Base-by-base conservation (phyloP, 2,113 vertebrate genomes). In the Ia io region DNA sequence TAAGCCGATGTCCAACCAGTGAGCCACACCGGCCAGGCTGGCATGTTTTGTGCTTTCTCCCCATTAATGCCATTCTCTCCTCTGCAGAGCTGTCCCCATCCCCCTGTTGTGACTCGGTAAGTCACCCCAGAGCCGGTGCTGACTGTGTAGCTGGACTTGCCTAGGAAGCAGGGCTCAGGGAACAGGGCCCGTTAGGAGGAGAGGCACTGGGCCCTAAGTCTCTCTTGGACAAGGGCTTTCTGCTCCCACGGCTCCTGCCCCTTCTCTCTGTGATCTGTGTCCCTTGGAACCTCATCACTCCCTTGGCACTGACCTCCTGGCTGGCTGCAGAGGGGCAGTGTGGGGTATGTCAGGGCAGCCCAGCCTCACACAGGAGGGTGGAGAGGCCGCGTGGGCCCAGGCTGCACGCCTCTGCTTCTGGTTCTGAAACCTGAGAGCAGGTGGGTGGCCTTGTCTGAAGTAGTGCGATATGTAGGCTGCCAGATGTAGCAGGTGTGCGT, bases 101-200 rank as follows among this genome's bases (percentile, higher is more conserved):
- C 16, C 30, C 23, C 12, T 17, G 4, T 28, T 18, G 20, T 51
- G 32, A 35, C 7, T 49, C 20, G 9, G 65, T 47, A 71, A 9
- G 5, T 11, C 7, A n/a, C 14, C 16, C 28, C 59, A 17, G 5
- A 35, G 18, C 5, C n/a, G 6, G 42, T 17, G 40, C 61, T 9
- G 5, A 5, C 7, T 0, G 1, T 12, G 18, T 10, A 0, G 7
- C 22, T 6, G 6, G 13, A 20, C 51, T 9, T 25, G 4, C 37
- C 61, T 11, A 0, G 61, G 56, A 32, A 53, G 90, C 71, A 61
- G 51, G 35, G 23, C 6, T 28, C 30, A 23, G 25, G 0, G 0
- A 4, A 2, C 4, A 3, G 14, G 32, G 1, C 14, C 14, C 47
- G 2, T 6, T 3, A 0, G 2, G 0, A 25, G 74, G 3, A 1